A percentile compares a stretch with the other conserved stretches of the same genome.
Evolutionary conservation across 1,140 invertebrate species (phyloP).

Genomic region (Trachymyrmex cornetzi): DNA sequence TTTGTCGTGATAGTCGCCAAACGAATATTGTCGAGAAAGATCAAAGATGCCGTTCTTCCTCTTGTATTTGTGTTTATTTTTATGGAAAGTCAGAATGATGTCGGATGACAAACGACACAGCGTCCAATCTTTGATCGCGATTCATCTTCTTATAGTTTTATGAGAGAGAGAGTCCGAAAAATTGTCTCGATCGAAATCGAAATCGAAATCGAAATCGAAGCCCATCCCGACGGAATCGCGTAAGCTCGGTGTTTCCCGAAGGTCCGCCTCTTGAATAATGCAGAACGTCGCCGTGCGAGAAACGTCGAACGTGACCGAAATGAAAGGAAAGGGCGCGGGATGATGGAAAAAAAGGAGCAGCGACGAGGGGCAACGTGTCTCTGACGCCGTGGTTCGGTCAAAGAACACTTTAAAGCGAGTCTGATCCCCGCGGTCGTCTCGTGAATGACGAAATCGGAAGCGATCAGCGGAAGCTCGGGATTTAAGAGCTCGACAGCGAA

Average conservation of each 20-base stretch:
- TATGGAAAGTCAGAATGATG: background rate
- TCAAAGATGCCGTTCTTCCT: background rate
- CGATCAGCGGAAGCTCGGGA: slow-evolving; percentile 42
- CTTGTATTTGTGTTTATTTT: slow-evolving; percentile 5
- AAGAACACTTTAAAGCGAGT: slow-evolving; percentile 31
- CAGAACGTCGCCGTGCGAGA: slow-evolving; percentile 57
- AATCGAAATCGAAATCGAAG: slow-evolving; percentile 56
- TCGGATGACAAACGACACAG: slow-evolving; percentile 5
- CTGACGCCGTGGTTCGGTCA: slow-evolving; percentile 51
- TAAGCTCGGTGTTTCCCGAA: slow-evolving; percentile 15
- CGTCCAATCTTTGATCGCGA: background rate
- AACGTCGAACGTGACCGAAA: slow-evolving; percentile 75
- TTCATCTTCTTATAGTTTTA: background rate
- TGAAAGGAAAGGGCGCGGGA: slow-evolving; percentile 68
- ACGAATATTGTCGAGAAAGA: background rate
- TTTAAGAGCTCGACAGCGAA: background rate
- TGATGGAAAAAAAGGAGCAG: background rate
- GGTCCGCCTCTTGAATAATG: slow-evolving; percentile 71
- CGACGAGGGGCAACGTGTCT: slow-evolving; percentile 61
- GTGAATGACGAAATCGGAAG: slow-evolving; percentile 62
- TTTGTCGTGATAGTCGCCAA: background rate
- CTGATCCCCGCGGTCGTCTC: slow-evolving; percentile 43
- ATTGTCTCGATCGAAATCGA: slow-evolving; percentile 47
- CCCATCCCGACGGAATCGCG: slow-evolving; percentile 19
- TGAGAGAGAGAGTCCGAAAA: slow-evolving; percentile 8